These are phyloP conservation scores for Ophiothrix spiculata DNA, from an alignment of 35 echinoderm and acorn worm species.

Conservation along the genomic window DNA sequence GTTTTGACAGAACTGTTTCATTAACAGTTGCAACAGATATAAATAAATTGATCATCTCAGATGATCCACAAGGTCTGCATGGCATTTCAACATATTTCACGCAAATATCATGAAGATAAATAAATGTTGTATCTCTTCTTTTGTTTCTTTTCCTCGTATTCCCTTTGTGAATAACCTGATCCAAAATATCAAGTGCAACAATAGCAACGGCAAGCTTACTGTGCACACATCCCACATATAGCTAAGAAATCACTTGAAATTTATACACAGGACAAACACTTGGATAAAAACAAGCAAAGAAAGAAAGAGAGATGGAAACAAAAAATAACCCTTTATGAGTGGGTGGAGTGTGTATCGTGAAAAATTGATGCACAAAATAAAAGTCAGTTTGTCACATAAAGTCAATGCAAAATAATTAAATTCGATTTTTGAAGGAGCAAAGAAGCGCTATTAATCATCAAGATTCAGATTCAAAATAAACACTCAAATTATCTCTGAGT, in stretches of 20 bases:
- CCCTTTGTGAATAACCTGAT: too few relatives aligned
- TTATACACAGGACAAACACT: background rate
- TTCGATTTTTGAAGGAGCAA: background rate
- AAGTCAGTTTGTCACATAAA: background rate
- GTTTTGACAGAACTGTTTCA: too few relatives aligned
- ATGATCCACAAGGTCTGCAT: too few relatives aligned
- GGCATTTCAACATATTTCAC: too few relatives aligned
- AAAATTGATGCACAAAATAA: background rate
- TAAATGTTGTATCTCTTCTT: too few relatives aligned
- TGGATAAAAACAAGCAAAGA: background rate
- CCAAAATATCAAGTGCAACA: too few relatives aligned
- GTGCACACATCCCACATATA: too few relatives aligned
- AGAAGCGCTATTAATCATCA: background rate
- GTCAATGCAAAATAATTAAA: conserved; percentile 2
- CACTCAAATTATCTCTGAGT: background rate
- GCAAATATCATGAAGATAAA: too few relatives aligned
- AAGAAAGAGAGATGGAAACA: background rate
- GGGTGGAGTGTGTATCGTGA: background rate
- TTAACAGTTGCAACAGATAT: too few relatives aligned
- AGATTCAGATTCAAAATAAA: background rate
- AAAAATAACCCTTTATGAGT: background rate
- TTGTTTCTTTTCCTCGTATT: too few relatives aligned
- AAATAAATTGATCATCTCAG: too few relatives aligned
- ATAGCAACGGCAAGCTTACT: too few relatives aligned
- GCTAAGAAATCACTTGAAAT: conserved; percentile 10